Base-by-base conservation (phyloP, 2,113 vertebrate species). In the Chloroceryle aenea region DNA sequence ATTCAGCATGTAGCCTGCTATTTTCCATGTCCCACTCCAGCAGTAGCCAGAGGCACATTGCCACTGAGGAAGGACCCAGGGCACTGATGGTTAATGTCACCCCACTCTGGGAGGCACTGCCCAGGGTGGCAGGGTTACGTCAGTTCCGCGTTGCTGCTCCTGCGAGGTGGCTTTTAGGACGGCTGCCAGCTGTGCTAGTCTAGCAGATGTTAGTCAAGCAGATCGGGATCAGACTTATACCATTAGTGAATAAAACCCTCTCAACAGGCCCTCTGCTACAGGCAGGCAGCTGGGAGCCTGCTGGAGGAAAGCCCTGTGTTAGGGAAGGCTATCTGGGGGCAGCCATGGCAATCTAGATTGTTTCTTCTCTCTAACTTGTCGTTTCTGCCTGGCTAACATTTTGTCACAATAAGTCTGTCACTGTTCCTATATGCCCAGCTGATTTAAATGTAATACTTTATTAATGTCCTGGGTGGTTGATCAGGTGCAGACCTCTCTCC, bases 371-470 rank as follows among this genome's bases (percentile, higher is more conserved):
- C 89, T 93, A 80, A 73, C 74, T 93, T 74, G 89, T 95, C 7
- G 20, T 85, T 95, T 95, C 91, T 93, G 93, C 86, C 85, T 96
- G 90, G 90, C 94, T 97, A 97, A 95, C 61, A 82, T 97, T 97
- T 85, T 95, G 91, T 10, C 50, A 13, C 90, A 87, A 90, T 92
- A 72, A 75, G 97, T 95, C 89, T 91, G 85, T 97, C 86, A 93
- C 94, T 95, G 86, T 96, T 97, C 82, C 95, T 96, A 97, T 90
- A 95, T 94, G 71, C 79, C 22, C 23, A 72, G 0, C 36, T 81
- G 52, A 85, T 95, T 95, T 83, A 81, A 86, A 67, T 69, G 59
- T 83, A 95, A 86, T n/a, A 53, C 80, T 95, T 93, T 91, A 71
- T 87, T 87, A 83, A 50, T 62, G 55, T 87, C 1, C 64, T 62